Base-by-base conservation (phyloP, 2,888 invertebrate species). In the Epiblema foenella region DNA sequence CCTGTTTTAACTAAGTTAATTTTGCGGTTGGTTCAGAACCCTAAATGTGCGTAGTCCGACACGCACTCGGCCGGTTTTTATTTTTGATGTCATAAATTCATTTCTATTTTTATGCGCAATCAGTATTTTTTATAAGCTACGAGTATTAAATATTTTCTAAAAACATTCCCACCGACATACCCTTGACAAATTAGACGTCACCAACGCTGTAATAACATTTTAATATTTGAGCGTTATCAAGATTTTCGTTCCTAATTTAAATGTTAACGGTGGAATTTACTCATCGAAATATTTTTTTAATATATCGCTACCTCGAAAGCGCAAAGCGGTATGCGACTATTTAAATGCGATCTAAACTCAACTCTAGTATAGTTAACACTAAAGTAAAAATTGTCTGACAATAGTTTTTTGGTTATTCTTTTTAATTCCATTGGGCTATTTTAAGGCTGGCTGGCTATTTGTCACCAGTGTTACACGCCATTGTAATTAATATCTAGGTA, bases 171-270 rank as follows among this genome's bases (percentile, higher is more conserved):
- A 29, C 0, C 4, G 39, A 10, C 54, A 54, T 37, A 10, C 18
- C 65, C 46, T 65, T 60, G 54, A 52, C 58, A 64, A 59, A 60
- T 24, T 37, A 39, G 63, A 64, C 46, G 65, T 70, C 65, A 69
- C 64, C 64, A 52, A 15, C 37, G 42, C 52, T 33, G 52, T 70
- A 52, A 66, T 70, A 65, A 70, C 65, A 42, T 60, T 70, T 70
- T 70, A 70, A 66, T 70, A 59, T 65, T 70, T 49, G 49, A 66
- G 46, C 70, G 59, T 70, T 60, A 66, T 70, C 70, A 70, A 70
- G 70, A 70, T 70, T 66, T 70, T 56, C 54, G 46, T 60, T 70
- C 65, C 65, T 54, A 56, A 70, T 65, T 70, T 65, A 59, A 69
- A 70, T 69, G 39, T 65, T 59, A 60, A 60, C 68, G 68, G 17